Base-by-base conservation (phyloP, 1,140 invertebrate species). In the Latrodectus geometricus region DNA sequence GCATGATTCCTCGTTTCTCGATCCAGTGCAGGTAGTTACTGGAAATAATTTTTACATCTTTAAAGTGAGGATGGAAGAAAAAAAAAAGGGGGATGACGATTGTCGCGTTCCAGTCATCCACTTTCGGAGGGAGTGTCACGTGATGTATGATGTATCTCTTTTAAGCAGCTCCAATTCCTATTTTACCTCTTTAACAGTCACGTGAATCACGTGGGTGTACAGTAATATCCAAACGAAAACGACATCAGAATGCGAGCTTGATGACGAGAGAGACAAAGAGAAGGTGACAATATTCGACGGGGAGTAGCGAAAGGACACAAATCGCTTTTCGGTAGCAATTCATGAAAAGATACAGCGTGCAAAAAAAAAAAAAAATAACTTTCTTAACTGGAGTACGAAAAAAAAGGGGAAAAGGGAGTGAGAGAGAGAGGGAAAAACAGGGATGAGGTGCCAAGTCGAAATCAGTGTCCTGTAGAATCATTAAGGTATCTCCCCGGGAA, bases 381-480 rank as follows among this genome's bases (percentile, higher is more conserved):
- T 35, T 35, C 35, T 35, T 35, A 35, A 35, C 35, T 11, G 14
- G 49, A 49, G 70, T 9, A 73, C 7, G 35, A 35, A 61, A 77
- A 77, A 61, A 61, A 77, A 14, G 48, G 48, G 15, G 12, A n/a
- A 9, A 15, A n/a, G n/a, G 48, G 74, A 23, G 54, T 35, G 23
- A 56, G 49, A 52, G 68, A 73, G 70, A 74, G n/a, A 50, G 54
- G 50, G 72, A 83, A 74, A 74, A 80, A 73, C 54, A 78, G 9
- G 72, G 35, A 35, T 35, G 35, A 35, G 35, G 35, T 35, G 35
- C 35, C 35, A 35, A 48, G 50, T 54, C 15, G 68, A 77, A 86
- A 86, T 86, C 83, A 86, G 83, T 70, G 83, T 61, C 83, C 83
- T 61, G 75, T 86, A 65, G 83, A 72, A 86, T 86, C 83, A 86